These are phyloP conservation scores for Halcyon leucocephala DNA, from an alignment of 2,797 vertebrate species.

Conservation along the genomic window DNA sequence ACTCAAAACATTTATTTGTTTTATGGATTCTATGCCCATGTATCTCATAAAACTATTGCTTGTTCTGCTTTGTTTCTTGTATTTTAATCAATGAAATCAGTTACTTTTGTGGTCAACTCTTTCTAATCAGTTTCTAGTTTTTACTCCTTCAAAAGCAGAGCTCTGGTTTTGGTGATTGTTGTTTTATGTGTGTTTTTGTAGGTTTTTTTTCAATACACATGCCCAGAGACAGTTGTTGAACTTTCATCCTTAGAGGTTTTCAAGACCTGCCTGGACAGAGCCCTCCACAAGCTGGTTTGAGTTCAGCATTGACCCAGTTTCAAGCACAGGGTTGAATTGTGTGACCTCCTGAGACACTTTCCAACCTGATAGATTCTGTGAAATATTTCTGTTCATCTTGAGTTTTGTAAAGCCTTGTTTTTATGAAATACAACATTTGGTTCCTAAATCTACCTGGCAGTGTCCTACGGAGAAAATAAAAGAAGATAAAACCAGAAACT, in stretches of 20 bases:
- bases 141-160: neutral
- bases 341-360: conserved; percentile 35
- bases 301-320: conserved; percentile 15
- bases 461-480: neutral
- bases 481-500: neutral
- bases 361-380: neutral
- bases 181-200: neutral
- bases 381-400: neutral
- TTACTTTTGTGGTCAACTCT: neutral
- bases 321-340: neutral
- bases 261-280: neutral
- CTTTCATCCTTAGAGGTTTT: neutral
- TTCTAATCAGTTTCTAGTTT: neutral
- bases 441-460: neutral
- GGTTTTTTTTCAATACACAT: neutral
- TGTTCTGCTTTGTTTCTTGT: neutral
- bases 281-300: neutral
- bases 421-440: neutral
- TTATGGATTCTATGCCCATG: neutral
- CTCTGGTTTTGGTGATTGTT: too few relatives aligned
- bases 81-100: neutral
- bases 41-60: neutral
- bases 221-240: neutral
- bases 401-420: neutral
- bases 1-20: neutral